Conservation (phyloP, 2,888 invertebrate genomes). For the Cartodere bifasciata region DNA sequence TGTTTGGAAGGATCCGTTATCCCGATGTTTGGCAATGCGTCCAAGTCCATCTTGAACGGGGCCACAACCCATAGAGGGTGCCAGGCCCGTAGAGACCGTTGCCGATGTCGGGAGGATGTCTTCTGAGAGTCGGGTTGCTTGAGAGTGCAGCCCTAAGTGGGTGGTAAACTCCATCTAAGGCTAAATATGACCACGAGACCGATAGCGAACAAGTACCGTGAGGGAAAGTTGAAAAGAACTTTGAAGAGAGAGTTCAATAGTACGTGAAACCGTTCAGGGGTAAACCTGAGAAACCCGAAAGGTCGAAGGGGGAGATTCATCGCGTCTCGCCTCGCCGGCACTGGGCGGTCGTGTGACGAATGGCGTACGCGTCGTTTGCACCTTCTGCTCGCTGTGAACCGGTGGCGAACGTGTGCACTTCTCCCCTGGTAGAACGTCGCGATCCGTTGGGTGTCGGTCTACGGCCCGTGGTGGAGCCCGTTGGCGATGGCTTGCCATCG, state of each 20-base stretch:
- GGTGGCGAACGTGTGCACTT: constrained; percentile 30
- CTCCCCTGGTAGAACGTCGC: constrained; percentile 41
- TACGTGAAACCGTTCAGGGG: constrained; percentile 35
- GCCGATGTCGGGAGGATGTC: constrained; percentile 21
- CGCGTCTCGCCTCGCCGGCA: constrained; percentile 16
- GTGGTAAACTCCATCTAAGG: constrained; percentile 42
- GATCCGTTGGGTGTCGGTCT: constrained; percentile 39
- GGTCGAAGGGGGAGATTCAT: constrained; percentile 22
- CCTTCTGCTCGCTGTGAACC: too few relatives aligned
- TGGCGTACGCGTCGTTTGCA: too few relatives aligned
- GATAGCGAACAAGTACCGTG: constrained; percentile 48
- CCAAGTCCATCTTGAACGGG: constrained; percentile 41
- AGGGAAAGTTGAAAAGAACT: constrained; percentile 26
- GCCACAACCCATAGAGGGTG: constrained; percentile 41
- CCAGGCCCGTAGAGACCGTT: constrained; percentile 39
- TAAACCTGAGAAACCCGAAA: constrained; percentile 26
- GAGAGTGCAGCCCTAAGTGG: constrained; percentile 44
- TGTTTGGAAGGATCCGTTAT: constrained; percentile 33
- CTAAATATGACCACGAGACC: constrained; percentile 46
- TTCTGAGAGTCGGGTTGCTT: constrained; percentile 43
- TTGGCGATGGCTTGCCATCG: constrained; percentile 10
- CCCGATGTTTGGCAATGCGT: constrained; percentile 29
- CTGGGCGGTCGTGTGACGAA: too few relatives aligned
- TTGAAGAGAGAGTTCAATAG: constrained; percentile 40
- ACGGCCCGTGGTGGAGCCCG: constrained; percentile 26